Base-by-base conservation (phyloP, 2,888 invertebrate genomes). In the Luperina nickerlii region DNA sequence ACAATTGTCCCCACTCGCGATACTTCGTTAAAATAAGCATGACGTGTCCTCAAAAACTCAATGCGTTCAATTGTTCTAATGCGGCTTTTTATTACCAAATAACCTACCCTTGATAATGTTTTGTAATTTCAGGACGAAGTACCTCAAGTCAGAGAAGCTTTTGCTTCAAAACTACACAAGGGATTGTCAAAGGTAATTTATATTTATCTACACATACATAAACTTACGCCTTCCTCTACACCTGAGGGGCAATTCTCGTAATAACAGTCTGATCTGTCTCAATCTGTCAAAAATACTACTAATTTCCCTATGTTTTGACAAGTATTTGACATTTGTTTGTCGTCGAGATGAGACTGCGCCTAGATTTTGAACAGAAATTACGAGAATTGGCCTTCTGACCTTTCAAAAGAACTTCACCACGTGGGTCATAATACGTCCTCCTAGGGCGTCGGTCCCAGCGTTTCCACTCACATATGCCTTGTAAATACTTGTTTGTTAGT, bases 81-180 rank as follows among this genome's bases (percentile, higher is more conserved):
- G 45, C 11, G 18, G 11, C 20, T 20, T 45, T 45, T 27, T 27
- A 48, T 8, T 13, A 27, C 0, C 7, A 27, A 48, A 8, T 51
- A 1, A n/a, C n/a, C n/a, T 13, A 8, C 4, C 13, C 48, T 69
- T n/a, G 6, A 38, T 71, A 57, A 18, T 71, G 7, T 71, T 62
- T 82, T 81, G 82, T 77, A 76, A 81, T 95, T 94, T 38, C 89
- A 98, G 98, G 98, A 98, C 87, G 98, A 98, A 76, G 98, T 99
- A 77, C 97, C 98, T 74, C 98, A 99, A 97, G 99, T 99, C 0
- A 97, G 99, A 90, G 98, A 99, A 95, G 97, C 98, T 73, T 99
- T 99, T 94, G 98, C 99, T 9, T 97, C 98, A 69, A 99, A 99
- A 96, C 96, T 99, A 89, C 99, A 99, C 95, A 99, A 99, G 97